Percentiles rank a stretch among this genome's conserved stretches.
Conservation (phyloP, 2,888 invertebrate species). For the Marronus borbonicus region DNA sequence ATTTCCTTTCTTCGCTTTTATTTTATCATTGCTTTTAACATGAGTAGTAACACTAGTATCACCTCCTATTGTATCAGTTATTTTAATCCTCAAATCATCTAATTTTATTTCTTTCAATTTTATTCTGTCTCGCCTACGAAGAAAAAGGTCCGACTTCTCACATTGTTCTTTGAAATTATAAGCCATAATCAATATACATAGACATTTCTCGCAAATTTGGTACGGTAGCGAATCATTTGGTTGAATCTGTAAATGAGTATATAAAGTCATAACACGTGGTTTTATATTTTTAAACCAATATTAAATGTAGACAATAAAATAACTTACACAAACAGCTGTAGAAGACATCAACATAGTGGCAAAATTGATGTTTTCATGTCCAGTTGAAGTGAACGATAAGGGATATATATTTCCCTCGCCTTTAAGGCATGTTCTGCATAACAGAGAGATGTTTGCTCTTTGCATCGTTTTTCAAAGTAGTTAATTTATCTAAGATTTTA, state of each 20-base stretch:
- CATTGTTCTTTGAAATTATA: conserved; percentile 35
- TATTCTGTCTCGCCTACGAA: conserved; percentile 6
- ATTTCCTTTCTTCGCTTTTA: background rate
- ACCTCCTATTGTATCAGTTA: background rate
- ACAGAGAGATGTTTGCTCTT: background rate
- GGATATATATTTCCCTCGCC: conserved; percentile 12
- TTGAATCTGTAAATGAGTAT: conserved; percentile 14
- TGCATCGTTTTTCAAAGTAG: background rate
- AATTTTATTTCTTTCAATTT: background rate
- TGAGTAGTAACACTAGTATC: background rate
- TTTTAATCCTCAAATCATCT: too few species aligned
- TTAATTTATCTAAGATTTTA: background rate
- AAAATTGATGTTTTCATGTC: conserved; percentile 28
- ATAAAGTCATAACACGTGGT: background rate
- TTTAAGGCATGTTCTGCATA: conserved; percentile 28
- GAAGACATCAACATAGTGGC: conserved; percentile 23
- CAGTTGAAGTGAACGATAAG: conserved; percentile 21
- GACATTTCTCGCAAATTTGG: conserved; percentile 31
- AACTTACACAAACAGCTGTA: conserved; percentile 30
- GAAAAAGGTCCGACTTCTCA: conserved; percentile 10
- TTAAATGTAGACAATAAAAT: background rate
- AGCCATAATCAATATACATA: conserved; percentile 15
- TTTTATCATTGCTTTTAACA: background rate
- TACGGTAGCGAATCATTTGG: conserved; percentile 12
- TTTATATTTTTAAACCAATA: background rate